Conservation (phyloP, 1,140 invertebrate genomes). For the Zaprionus inermis region DNA sequence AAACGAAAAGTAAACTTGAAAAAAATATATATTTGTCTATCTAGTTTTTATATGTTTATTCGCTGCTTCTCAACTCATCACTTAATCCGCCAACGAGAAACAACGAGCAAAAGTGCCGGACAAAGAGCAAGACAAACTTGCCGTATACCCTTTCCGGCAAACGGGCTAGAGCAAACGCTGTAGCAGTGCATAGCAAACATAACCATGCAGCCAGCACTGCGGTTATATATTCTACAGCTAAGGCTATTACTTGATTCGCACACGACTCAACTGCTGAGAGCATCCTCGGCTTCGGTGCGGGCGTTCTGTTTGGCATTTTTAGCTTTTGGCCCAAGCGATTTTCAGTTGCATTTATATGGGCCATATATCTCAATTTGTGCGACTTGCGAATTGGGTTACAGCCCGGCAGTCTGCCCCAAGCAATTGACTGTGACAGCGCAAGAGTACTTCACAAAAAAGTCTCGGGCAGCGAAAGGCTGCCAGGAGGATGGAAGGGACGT, state of each 20-base stretch:
- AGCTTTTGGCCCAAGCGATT: conserved; percentile 21
- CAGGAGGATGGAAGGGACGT: not conserved
- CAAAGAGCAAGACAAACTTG: conserved; percentile 41
- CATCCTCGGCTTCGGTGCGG: not conserved
- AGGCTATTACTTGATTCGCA: too few relatives aligned
- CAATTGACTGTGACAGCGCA: conserved; percentile 55
- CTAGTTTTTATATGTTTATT: conserved; percentile 52
- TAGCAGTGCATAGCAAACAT: not conserved
- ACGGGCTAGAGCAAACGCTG: not conserved
- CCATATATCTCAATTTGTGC: conserved; percentile 63
- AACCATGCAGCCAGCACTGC: not conserved
- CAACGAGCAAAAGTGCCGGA: conserved; percentile 35
- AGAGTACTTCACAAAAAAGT: conserved; percentile 4
- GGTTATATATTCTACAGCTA: not conserved
- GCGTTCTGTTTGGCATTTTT: not conserved
- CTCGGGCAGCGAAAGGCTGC: not conserved
- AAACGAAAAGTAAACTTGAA: conserved; percentile 50
- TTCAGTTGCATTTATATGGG: conserved; percentile 45
- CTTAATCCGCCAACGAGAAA: conserved; percentile 65
- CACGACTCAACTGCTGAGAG: not conserved
- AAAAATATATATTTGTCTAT: conserved; percentile 47
- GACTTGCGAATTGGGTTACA: conserved; percentile 56
- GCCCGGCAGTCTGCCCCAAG: conserved; percentile 26
- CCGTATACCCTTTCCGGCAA: conserved; percentile 18
- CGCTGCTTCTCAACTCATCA: conserved; percentile 53